Evolutionary conservation across 2,797 vertebrate genomes (phyloP).

Genomic region (Acanthis flammea): DNA sequence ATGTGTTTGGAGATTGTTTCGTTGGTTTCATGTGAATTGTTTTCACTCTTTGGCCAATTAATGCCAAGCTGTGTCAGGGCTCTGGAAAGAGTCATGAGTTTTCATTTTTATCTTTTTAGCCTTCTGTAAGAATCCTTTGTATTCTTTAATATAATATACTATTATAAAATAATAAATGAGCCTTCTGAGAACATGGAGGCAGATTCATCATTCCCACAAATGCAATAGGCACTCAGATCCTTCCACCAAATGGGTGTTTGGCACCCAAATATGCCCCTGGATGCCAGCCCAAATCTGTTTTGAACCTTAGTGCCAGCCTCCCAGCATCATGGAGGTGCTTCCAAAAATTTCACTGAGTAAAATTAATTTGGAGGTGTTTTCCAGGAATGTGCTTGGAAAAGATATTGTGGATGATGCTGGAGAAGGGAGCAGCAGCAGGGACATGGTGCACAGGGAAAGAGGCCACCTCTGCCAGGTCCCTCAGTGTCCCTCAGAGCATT

Average conservation of each 20-base stretch:
- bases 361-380: background rate
- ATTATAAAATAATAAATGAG: too few species aligned
- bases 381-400: background rate
- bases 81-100: too few species aligned
- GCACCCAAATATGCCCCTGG: background rate
- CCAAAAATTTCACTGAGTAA: background rate
- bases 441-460: background rate
- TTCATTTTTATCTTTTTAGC: too few species aligned
- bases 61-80: too few species aligned
- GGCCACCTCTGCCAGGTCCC: background rate
- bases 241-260: background rate
- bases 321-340: background rate
- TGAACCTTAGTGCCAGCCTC: background rate
- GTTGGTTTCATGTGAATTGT: too few species aligned
- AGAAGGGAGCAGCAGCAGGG: conserved; percentile 5
- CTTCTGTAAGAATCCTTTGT: too few species aligned
- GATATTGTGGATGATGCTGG: rapidly evolving
- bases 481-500: background rate
- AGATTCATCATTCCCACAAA: too few species aligned
- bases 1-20: too few species aligned
- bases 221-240: background rate
- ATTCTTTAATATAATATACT: too few species aligned
- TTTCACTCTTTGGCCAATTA: too few species aligned
- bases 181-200: too few species aligned
- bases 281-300: background rate